Evolutionary conservation across 2,113 vertebrate genomes (phyloP).

Genomic region (Jacana jacana): DNA sequence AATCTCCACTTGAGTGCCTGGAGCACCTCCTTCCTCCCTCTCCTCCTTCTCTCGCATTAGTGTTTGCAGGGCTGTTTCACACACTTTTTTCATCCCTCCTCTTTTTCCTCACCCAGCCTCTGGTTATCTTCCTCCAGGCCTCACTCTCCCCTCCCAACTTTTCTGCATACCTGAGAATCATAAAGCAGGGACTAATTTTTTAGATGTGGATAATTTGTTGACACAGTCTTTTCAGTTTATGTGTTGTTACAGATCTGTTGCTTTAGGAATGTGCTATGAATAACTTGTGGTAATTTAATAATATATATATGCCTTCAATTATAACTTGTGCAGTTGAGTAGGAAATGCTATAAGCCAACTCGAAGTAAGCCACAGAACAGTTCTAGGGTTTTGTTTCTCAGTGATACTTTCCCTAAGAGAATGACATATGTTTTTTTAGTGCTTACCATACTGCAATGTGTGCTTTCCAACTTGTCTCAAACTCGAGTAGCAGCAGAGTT

Average conservation of each 20-base stretch:
- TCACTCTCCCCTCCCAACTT: neutral
- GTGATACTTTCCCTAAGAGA: neutral
- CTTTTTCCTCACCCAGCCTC: neutral
- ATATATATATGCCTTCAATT: neutral
- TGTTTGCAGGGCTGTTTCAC: neutral
- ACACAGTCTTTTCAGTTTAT: neutral
- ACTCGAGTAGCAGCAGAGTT: neutral
- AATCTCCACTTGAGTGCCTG: neutral
- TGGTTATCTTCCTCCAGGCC: neutral
- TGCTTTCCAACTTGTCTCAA: neutral
- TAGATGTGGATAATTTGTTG: neutral
- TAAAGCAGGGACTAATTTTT: neutral
- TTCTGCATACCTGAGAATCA: neutral
- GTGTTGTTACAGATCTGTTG: neutral
- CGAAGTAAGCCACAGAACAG: neutral
- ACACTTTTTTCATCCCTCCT: neutral
- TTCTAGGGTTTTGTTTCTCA: neutral
- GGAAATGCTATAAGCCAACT: neutral
- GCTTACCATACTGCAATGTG: neutral
- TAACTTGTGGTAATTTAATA: neutral
- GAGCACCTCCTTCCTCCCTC: neutral
- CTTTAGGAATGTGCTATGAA: neutral
- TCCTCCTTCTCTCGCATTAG: neutral
- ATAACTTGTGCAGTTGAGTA: neutral
- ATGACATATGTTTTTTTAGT: neutral